phyloP scores from a whole-genome alignment of 2,797 vertebrate genomes.

The Lithobates pipiens region DNA sequence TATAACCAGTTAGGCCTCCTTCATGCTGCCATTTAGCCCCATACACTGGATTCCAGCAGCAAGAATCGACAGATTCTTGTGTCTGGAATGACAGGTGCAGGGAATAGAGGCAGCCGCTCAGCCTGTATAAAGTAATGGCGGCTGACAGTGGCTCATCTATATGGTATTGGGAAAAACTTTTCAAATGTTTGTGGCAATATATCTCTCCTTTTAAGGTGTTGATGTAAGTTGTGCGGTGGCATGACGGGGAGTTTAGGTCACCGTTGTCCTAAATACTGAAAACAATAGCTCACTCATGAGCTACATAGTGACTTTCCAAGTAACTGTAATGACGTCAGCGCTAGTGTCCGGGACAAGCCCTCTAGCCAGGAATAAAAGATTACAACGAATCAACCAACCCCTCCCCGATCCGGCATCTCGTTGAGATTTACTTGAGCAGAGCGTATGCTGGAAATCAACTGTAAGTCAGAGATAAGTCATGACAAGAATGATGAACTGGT shows the following conservation, averaged over 20 bases:
- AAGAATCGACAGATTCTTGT: too few species aligned
- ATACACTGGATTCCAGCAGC: too few species aligned
- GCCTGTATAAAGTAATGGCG: too few species aligned
- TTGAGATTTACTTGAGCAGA: neutral
- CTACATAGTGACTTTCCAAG: neutral
- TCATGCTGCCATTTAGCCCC: too few species aligned
- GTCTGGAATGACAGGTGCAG: too few species aligned
- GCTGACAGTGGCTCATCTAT: too few species aligned
- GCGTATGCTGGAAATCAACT: conserved; percentile 5
- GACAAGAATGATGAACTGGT: conserved; percentile 41
- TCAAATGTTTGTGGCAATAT: neutral
- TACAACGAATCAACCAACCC: conserved; percentile 5
- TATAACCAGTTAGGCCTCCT: too few species aligned
- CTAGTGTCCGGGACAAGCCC: neutral
- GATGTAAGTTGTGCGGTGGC: neutral
- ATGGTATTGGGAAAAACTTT: neutral
- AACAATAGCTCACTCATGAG: conserved; percentile 24
- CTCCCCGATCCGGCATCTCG: conserved; percentile 6
- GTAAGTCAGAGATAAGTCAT: conserved; percentile 48
- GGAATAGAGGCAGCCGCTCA: too few species aligned
- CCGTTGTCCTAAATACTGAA: conserved; percentile 12
- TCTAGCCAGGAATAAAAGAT: neutral
- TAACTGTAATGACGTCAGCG: conserved; percentile 1
- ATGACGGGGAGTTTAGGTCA: neutral
- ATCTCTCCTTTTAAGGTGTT: neutral